Evolutionary conservation across 1,140 invertebrate species (phyloP).

Genomic region (Planococcus citri): DNA sequence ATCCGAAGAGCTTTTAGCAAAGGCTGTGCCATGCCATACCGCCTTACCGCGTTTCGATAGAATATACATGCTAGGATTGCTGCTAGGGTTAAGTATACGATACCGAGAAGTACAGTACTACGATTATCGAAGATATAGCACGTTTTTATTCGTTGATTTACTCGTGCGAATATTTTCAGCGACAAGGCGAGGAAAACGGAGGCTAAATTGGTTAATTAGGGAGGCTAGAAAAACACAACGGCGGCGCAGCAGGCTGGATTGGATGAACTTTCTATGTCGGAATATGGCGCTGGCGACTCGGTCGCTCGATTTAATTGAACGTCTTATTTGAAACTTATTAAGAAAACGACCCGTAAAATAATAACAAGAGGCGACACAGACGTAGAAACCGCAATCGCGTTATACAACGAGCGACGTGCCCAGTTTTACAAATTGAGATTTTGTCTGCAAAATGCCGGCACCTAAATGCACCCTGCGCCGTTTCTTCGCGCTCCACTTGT

Average conservation of each 20-base stretch:
- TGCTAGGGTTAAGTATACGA: too few relatives aligned
- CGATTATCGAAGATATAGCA: neutral
- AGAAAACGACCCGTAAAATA: conserved; percentile 19
- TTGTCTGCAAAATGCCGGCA: conserved; percentile 16
- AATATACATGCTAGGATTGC: too few relatives aligned
- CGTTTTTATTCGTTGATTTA: neutral
- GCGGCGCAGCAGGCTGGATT: neutral
- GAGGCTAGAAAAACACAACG: neutral
- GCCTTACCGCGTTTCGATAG: too few relatives aligned
- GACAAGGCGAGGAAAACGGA: too few relatives aligned
- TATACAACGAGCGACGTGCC: conserved; percentile 11
- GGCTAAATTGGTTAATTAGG: neutral
- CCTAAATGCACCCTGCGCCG: neutral
- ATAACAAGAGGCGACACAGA: conserved; percentile 12
- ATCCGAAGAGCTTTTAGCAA: neutral
- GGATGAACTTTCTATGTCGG: neutral
- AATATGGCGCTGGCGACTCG: neutral
- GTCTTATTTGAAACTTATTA: conserved; percentile 18
- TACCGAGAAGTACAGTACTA: too few relatives aligned
- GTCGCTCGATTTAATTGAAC: conserved; percentile 12
- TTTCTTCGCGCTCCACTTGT: neutral
- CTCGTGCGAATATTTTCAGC: neutral
- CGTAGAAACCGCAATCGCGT: conserved; percentile 12
- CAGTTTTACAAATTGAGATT: conserved; percentile 20
- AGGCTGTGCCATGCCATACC: too few relatives aligned